Evolutionary conservation across 2,797 vertebrate species (phyloP), one percentile per base, ranked within the genome.

Genomic region (Neostethus bicornis): DNA sequence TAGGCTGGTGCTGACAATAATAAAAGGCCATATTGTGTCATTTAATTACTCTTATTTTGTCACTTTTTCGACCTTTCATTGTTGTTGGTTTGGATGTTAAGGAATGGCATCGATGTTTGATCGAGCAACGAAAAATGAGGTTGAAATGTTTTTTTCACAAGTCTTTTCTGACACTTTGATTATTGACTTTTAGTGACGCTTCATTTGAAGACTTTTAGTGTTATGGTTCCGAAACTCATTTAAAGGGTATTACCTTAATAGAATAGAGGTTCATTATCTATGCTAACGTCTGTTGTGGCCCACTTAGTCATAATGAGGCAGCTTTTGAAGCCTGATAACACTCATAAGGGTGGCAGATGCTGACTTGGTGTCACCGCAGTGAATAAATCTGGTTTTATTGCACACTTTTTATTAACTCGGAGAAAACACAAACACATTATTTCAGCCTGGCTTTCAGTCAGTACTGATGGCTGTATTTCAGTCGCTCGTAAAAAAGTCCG

Each of bases 311-410:
- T 61, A 55, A 48, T 9, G 57, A 31, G 14, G 41, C 41, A 0
- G 43, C 20, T 28, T 64, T 51, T 29, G 38, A 61, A 11, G 32
- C 23, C 44, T 50, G 65, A 57, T 71, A 77, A 75, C 28, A 38
- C 51, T 42, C 79, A 50, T 23, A 45, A 20, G 66, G 51, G 34
- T 9, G 4, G 10, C 48, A 21, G 60, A 53, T 1, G 17, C 39
- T 66, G 12, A 0, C 45, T 31, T 59, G 51, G 42, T 28, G 42
- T 56, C 56, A 0, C 24, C 12, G 37, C 4, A 4, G 39, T 35
- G 32, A 3, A 26, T 79, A 81, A 79, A 81, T 81, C 55, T 54
- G 38, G 11, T 79, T 79, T 73, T 71, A 32, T 34, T 51, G 8
- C 64, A 2, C 12, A 1, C n/a, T 37, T 55, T 66, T 65, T 70